These are phyloP conservation scores for Epicauta chinensis DNA, from an alignment of 1,140 invertebrate species.

Conservation along the genomic window DNA sequence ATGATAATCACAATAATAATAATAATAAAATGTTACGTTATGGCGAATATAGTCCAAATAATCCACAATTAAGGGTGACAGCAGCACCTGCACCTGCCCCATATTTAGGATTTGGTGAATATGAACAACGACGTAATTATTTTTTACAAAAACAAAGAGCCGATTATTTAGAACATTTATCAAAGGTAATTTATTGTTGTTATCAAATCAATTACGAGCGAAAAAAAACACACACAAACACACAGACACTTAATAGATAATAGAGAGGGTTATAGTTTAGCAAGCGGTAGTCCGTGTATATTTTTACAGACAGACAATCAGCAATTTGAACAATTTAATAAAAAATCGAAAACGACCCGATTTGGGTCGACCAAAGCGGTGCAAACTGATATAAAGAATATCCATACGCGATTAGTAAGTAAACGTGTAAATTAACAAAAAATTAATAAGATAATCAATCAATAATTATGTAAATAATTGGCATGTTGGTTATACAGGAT, in stretches of 20 bases:
- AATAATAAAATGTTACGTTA: slow-evolving; percentile 46
- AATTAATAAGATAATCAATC: no score
- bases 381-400: slow-evolving; percentile 40
- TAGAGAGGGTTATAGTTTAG: background rate
- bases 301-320: slow-evolving; percentile 33
- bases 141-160: slow-evolving; percentile 45
- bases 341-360: background rate
- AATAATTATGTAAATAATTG: no score
- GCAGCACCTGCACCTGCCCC: no score
- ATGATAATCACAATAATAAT: slow-evolving; percentile 29
- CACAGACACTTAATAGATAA: no score
- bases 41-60: slow-evolving; percentile 53
- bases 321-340: background rate
- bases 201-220: no score
- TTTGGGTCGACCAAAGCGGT: slow-evolving; percentile 25
- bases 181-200: slow-evolving; percentile 40
- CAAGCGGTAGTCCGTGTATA: background rate
- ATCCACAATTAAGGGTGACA: slow-evolving; percentile 45
- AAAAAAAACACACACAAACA: no score
- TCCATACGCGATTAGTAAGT: slow-evolving; percentile 38
- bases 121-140: slow-evolving; percentile 47
- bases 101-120: slow-evolving; percentile 49
- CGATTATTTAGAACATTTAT: slow-evolving; percentile 49
- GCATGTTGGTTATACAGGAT: no score
- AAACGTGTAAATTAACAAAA: background rate